Conservation (phyloP, 2,888 invertebrate genomes). For the Phasia obesa region DNA sequence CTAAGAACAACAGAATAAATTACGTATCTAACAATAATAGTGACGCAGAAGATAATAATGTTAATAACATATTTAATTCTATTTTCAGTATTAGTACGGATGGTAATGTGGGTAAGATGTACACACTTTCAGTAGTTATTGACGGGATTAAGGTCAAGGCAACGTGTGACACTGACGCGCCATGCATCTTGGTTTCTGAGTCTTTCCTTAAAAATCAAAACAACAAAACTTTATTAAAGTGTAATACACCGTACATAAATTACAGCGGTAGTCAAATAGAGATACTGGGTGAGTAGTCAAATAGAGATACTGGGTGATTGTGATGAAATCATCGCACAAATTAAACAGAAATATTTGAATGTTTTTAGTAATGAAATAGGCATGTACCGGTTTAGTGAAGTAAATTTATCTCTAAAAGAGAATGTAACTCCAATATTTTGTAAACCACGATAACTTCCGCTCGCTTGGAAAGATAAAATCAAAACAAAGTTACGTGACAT, state of each 20-base stretch:
- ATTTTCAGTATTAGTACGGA: slow-evolving; percentile 35
- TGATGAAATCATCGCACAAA: slow-evolving; percentile 35
- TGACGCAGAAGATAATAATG: slow-evolving; percentile 7
- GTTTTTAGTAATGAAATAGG: slow-evolving; percentile 48
- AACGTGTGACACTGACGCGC: slow-evolving; percentile 41
- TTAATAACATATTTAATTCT: slow-evolving; percentile 46
- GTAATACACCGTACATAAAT: slow-evolving; percentile 28
- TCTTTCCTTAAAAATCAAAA: slow-evolving; percentile 26
- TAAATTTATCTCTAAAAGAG: slow-evolving; percentile 19
- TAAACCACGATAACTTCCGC: slow-evolving; percentile 42
- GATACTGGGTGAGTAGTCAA: slow-evolving; percentile 39
- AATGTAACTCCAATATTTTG: slow-evolving; percentile 44
- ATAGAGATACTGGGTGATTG: not conserved
- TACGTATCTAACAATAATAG: not conserved
- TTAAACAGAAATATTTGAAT: slow-evolving; percentile 47
- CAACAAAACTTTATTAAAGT: slow-evolving; percentile 24
- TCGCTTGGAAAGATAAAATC: slow-evolving; percentile 53
- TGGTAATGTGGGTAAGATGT: slow-evolving; percentile 41
- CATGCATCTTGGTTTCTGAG: slow-evolving; percentile 31
- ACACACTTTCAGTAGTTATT: slow-evolving; percentile 35
- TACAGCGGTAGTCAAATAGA: slow-evolving; percentile 32
- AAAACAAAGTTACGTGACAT: slow-evolving; percentile 52
- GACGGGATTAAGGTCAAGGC: slow-evolving; percentile 30
- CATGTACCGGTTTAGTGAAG: slow-evolving; percentile 12
- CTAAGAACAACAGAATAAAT: not conserved